A percentile compares a stretch with the other conserved stretches of the same genome.
Conservation (phyloP, 2,113 vertebrate genomes). For the Epinephelus lanceolatus region DNA sequence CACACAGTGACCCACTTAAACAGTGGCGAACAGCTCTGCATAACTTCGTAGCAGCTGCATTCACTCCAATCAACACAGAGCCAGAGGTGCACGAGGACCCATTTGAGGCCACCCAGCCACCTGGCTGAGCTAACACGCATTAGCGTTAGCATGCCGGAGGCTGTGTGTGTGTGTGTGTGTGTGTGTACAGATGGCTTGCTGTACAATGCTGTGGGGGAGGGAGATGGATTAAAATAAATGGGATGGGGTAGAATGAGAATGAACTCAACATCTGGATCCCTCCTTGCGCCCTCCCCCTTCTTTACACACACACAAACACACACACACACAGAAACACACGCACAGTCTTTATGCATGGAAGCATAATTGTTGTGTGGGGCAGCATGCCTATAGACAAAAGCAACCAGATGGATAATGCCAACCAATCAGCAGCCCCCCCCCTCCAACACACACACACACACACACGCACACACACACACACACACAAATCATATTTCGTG, state of each 20-base stretch:
- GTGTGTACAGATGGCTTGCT: slow-evolving; percentile 50
- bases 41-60: slow-evolving; percentile 53
- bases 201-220: slow-evolving; percentile 62
- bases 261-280: slow-evolving; percentile 73
- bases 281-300: not conserved
- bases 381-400: slow-evolving; percentile 64
- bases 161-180: slow-evolving; percentile 39
- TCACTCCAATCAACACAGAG: slow-evolving; percentile 57
- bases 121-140: slow-evolving; percentile 53
- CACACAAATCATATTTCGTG: not conserved
- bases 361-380: slow-evolving; percentile 51
- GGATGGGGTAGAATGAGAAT: slow-evolving; percentile 61
- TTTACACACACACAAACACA: not conserved
- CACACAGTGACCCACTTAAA: slow-evolving; percentile 51
- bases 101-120: slow-evolving; percentile 56
- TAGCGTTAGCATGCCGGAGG: slow-evolving; percentile 3
- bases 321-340: slow-evolving; percentile 34
- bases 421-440: slow-evolving; percentile 37
- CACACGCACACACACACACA: slow-evolving; percentile 5
- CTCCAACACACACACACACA: not conserved
- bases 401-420: slow-evolving; percentile 48
- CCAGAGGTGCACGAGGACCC: slow-evolving; percentile 49
- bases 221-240: slow-evolving; percentile 70
- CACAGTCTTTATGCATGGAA: slow-evolving; percentile 40
- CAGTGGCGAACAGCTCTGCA: slow-evolving; percentile 41